phyloP scores from a whole-genome alignment of 2,797 vertebrate genomes.

The Muraenolepis orangiensis region DNA sequence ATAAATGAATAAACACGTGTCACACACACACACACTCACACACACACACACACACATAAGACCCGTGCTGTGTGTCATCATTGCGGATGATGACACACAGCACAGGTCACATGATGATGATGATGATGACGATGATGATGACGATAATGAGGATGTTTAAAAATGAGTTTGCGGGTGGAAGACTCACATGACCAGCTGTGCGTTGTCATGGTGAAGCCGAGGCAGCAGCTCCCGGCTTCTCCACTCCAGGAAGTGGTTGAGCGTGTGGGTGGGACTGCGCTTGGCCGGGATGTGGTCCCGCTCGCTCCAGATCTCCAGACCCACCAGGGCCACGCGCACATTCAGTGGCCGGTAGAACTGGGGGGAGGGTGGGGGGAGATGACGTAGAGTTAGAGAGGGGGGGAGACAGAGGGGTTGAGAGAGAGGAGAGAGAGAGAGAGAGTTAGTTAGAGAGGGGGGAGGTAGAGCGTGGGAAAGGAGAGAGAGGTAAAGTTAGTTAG shows the following conservation, averaged over 20 bases:
- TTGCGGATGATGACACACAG: no score
- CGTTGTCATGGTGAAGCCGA: slow-evolving; percentile 84
- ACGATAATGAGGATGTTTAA: no score
- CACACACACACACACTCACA: no score
- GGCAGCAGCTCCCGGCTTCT: slow-evolving; percentile 78
- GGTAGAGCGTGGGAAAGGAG: neutral
- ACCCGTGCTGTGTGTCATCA: no score
- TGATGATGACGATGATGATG: no score
- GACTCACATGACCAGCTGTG: slow-evolving; percentile 74
- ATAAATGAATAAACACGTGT: no score
- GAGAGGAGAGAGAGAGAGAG: neutral
- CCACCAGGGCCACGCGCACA: slow-evolving; percentile 82
- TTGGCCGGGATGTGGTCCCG: slow-evolving; percentile 71
- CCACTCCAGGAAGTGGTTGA: slow-evolving; percentile 87
- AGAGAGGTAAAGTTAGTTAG: neutral
- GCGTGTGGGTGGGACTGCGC: slow-evolving; percentile 65
- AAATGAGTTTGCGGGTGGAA: neutral
- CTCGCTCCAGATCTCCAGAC: slow-evolving; percentile 88
- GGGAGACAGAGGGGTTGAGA: no score
- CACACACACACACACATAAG: no score
- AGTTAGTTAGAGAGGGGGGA: neutral
- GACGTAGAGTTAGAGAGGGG: neutral
- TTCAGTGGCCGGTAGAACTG: slow-evolving; percentile 88
- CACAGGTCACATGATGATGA: no score
- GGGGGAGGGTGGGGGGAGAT: neutral